Base-by-base conservation (phyloP, 2,113 vertebrate species). In the Daboia siamensis region DNA sequence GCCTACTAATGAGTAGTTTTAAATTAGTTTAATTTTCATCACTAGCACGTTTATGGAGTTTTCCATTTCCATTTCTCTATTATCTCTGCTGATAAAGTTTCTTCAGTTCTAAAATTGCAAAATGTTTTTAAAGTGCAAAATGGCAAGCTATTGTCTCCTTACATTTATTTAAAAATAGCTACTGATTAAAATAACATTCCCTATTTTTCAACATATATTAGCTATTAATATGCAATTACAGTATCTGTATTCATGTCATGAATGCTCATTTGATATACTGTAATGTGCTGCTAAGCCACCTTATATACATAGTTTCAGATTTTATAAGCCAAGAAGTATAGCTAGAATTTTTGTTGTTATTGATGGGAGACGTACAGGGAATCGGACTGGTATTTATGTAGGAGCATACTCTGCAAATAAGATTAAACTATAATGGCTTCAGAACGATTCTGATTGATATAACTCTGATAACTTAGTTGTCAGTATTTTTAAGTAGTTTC, bases 401-500 rank as follows among this genome's bases (percentile, higher is more conserved):
- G 59, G 29, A 56, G 44, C 55, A 24, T 88, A 39, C 12, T 64
- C 61, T 92, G 39, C 86, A 85, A 91, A 48, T 86, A 88, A 17
- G 56, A 74, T 21, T 46, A 92, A 88, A 56, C 9, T 89, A 69
- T 20, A 8, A n/a, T 84, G 26, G 86, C 29, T 55, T 80, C 74
- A 59, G 85, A 69, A 84, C 90, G 85, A 93, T 80, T 64, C 23
- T 93, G 94, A 93, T 92, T 92, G 88, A 89, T 84, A 88, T 39
- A 93, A 92, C 94, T 44, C 90, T 94, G 95, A 94, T 90, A 61
- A 95, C 69, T 15, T 93, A 93, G 69, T 90, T 92, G 90, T 90
- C 90, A 94, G 92, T 93, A 95, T 95, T 94, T 95, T 94, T 94
- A 94, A 0, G 84, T 93, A 96, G 94, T 95, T 96, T 80, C 90